Base-by-base conservation (phyloP, 37 sponge, comb jelly and placozoan genomes). In the Haliclona indistincta region DNA sequence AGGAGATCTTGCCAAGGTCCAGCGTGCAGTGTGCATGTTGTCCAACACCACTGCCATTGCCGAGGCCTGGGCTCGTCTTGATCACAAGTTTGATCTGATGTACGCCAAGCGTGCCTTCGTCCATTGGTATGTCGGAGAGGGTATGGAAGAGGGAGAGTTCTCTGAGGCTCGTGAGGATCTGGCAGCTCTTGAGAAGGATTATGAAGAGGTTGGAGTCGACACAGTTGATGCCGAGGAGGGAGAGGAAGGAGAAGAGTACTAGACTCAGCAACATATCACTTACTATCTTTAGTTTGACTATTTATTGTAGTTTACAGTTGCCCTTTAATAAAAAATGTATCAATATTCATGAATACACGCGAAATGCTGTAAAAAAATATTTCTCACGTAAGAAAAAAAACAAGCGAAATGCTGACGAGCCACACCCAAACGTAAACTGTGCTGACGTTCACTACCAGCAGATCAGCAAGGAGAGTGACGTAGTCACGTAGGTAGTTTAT, bases 111-210 rank as follows among this genome's bases (percentile, higher is more conserved):
- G 95, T 79, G 95, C 91, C 61, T 94, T 94, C 62, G 95, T 94
- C 71, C 95, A 94, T 79, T 94, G 95, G 95, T 94, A 94, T 54
- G 95, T 94, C 3, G 90, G 95, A 63, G 95, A 94, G 70, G 95
- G 95, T 65, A 94, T 94, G 95, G 95, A 94, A 64, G 95, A 94
- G 61, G 88, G 90, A 77, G 95, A 94, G 85, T 94, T 94, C 85
- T 79, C 83, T 29, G 94, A 93, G 68, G 94, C 94, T 70, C 86
- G 94, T 74, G 90, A 94, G 68, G 90, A 94, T 79, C 77, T 94
- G 45, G 94, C 94, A 73, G 86, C 87, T 53, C 83, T 94, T 47
- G 94, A 94, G 86, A 88, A 85, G 74, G 94, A 93, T 63, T 93
- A 93, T 70, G 89, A 85, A 54, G 94, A 93, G 58, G 94, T 93